phyloP scores from a whole-genome alignment of 2,888 invertebrate species.

The Caenorhabditis angaria region DNA sequence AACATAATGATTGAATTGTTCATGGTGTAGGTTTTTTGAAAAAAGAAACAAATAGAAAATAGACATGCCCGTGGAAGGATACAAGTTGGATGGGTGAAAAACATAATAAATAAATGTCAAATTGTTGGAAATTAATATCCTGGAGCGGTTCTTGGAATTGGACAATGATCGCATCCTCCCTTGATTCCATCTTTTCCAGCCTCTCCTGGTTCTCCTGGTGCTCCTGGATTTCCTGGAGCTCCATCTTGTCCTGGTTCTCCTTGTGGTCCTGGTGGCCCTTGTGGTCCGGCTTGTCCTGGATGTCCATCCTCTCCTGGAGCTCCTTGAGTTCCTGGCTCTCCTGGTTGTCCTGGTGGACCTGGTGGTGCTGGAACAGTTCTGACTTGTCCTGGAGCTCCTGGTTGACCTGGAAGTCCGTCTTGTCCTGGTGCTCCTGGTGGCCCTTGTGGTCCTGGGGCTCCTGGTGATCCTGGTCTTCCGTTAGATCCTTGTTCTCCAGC shows the following conservation, averaged over 20 bases:
- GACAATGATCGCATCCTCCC: slow-evolving; percentile 60
- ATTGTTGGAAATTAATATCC: slow-evolving; percentile 24
- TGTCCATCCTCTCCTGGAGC: slow-evolving; percentile 59
- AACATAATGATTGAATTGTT: no score
- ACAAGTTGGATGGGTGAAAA: neutral
- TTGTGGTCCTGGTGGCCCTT: slow-evolving; percentile 58
- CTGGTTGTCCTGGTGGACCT: slow-evolving; percentile 61
- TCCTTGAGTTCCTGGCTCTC: slow-evolving; percentile 59
- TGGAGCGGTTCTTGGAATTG: slow-evolving; percentile 49
- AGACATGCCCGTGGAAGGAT: slow-evolving; percentile 5
- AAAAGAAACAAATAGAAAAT: neutral
- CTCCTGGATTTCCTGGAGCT: slow-evolving; percentile 56
- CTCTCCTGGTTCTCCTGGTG: slow-evolving; percentile 57
- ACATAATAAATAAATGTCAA: neutral
- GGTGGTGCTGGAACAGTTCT: slow-evolving; percentile 58
- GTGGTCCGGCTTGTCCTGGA: slow-evolving; percentile 52
- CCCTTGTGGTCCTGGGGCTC: slow-evolving; percentile 64
- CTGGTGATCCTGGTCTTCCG: slow-evolving; percentile 61
- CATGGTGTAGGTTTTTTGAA: neutral
- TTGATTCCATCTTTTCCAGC: slow-evolving; percentile 54
- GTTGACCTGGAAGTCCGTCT: slow-evolving; percentile 62
- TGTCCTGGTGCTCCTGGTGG: slow-evolving; percentile 59
- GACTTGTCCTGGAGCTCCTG: slow-evolving; percentile 61
- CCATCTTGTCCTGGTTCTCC: slow-evolving; percentile 57
- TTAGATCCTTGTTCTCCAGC: slow-evolving; percentile 59